phyloP scores from a whole-genome alignment of 2,113 vertebrate species.

The Phylloscopus trochiloides region DNA sequence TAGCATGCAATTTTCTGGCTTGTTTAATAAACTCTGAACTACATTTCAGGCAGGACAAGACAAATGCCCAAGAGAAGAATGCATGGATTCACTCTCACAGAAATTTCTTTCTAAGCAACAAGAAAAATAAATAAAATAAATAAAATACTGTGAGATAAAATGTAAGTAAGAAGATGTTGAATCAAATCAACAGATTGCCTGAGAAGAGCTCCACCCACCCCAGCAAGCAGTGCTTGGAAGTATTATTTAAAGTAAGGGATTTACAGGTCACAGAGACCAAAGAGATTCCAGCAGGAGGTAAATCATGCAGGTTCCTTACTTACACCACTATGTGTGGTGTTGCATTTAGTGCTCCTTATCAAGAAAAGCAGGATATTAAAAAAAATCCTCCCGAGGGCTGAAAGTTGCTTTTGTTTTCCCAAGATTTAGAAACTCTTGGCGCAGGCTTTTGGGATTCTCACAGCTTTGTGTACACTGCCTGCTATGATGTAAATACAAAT shows the following conservation, averaged over 20 bases:
- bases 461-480: background rate
- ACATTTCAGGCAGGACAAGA: background rate
- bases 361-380: background rate
- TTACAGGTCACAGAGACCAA: background rate
- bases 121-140: background rate
- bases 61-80: background rate
- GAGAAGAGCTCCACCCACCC: background rate
- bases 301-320: background rate
- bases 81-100: background rate
- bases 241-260: background rate
- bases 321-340: fast-evolving
- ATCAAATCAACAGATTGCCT: background rate
- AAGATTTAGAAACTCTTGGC: background rate
- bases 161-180: background rate
- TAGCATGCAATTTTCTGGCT: conserved; percentile 22
- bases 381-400: background rate
- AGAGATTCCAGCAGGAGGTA: background rate
- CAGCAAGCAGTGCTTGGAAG: background rate
- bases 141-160: background rate
- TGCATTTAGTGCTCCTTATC: background rate
- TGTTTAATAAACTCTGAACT: conserved; percentile 37
- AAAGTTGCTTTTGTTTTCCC: background rate
- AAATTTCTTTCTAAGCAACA: background rate
- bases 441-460: background rate
- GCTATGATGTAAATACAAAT: background rate